Evolutionary conservation across 1,140 invertebrate species (phyloP).

Genomic region (Diplogasteroides magnus): DNA sequence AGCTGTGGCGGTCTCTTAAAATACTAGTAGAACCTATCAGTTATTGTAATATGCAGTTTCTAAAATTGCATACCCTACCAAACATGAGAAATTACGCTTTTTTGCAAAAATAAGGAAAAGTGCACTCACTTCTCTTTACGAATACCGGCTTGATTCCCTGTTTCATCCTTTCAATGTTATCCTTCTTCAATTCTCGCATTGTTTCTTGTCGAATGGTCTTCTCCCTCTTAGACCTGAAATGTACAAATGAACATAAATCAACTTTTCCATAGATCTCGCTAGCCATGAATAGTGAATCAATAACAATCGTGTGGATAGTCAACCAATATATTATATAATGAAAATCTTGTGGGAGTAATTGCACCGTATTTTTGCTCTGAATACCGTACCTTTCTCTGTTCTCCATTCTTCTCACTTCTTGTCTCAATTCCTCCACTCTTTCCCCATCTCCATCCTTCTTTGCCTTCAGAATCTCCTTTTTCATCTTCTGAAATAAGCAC

Average conservation of each 20-base stretch:
- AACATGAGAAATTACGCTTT: too few species aligned
- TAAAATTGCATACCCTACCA: too few species aligned
- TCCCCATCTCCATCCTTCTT: not conserved
- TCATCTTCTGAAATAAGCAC: not conserved
- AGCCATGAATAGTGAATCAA: too few species aligned
- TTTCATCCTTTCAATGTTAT: conserved; percentile 24
- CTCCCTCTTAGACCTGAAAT: not conserved
- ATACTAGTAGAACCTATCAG: too few species aligned
- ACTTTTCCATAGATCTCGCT: too few species aligned
- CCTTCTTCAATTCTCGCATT: conserved; percentile 17
- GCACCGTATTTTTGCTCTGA: too few species aligned
- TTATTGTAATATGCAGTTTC: too few species aligned
- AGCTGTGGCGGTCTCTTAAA: too few species aligned
- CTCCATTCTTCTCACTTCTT: not conserved
- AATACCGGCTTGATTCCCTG: conserved; percentile 13
- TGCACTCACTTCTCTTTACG: conserved; percentile 7
- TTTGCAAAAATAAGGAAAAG: not conserved
- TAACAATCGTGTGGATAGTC: too few species aligned
- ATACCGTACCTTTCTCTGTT: not conserved
- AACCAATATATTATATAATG: too few species aligned
- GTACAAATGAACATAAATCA: too few species aligned
- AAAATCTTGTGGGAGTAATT: too few species aligned
- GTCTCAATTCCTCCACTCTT: not conserved
- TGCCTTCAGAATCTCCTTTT: not conserved
- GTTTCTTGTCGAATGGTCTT: not conserved